Percentiles rank a stretch among this genome's conserved stretches.
Evolutionary conservation across 2,113 vertebrate species (phyloP).

Genomic region (Barbus barbus): DNA sequence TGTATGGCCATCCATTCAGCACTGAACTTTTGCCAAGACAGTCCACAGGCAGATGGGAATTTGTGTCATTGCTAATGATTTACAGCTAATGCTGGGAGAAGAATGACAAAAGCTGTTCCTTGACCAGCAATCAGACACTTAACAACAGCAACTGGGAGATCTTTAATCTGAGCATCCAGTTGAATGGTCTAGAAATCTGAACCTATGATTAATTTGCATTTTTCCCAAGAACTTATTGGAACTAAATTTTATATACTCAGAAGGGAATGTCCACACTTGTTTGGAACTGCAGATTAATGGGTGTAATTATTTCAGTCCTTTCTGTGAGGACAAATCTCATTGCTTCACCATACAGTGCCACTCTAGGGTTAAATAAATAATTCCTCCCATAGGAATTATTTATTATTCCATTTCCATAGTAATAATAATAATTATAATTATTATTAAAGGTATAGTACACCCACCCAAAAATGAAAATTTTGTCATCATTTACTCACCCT

Average conservation of each 20-base stretch:
- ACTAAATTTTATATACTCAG: background rate
- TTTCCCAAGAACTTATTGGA: background rate
- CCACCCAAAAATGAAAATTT: too few relatives aligned
- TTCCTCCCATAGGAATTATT: too few relatives aligned
- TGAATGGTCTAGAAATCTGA: background rate
- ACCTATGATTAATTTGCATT: background rate
- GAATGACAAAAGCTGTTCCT: background rate
- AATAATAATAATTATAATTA: too few relatives aligned
- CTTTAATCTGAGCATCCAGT: background rate
- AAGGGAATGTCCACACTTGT: too few relatives aligned
- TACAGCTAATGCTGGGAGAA: background rate
- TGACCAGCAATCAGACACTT: background rate
- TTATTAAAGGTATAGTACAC: too few relatives aligned
- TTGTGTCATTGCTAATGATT: background rate
- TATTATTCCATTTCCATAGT: too few relatives aligned
- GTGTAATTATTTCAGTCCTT: background rate
- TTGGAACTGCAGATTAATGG: background rate
- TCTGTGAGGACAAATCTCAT: background rate
- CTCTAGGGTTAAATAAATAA: background rate
- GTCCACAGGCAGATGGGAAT: background rate
- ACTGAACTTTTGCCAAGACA: background rate
- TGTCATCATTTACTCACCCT: too few relatives aligned
- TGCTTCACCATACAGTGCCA: background rate
- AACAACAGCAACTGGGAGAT: background rate
- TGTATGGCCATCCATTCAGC: background rate